A percentile compares a stretch with the other conserved stretches of the same genome.
phyloP scores from a whole-genome alignment of 2,113 vertebrate species.

The human (Homo sapiens) region GRCh38 chr2:114202001-114202500 shows the following conservation, averaged over 20 bases:
- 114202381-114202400: constrained; percentile 48
- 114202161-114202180: too few species aligned
- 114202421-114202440: constrained; percentile 68
- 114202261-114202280: constrained; percentile 61
- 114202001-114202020: constrained; percentile 26
- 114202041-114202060: constrained; percentile 32
- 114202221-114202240: constrained; percentile 72
- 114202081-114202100: not conserved
- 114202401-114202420: constrained; percentile 53
- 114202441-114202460: not conserved
- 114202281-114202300: constrained; percentile 66
- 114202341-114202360: not conserved
- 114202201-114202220: constrained; percentile 70
- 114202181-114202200: constrained; percentile 35
- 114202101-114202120: constrained; percentile 54
- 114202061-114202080: not conserved
- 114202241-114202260: constrained; percentile 69
- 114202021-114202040: constrained; percentile 54
- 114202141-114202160: too few species aligned
- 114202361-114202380: constrained; percentile 55
- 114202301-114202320: constrained; percentile 49
- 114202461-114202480: constrained; percentile 46
- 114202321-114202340: not conserved
- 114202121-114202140: not conserved
- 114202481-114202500: constrained; percentile 12